phyloP scores from a whole-genome alignment of 2,888 invertebrate species.

The Rhagonycha lutea region DNA sequence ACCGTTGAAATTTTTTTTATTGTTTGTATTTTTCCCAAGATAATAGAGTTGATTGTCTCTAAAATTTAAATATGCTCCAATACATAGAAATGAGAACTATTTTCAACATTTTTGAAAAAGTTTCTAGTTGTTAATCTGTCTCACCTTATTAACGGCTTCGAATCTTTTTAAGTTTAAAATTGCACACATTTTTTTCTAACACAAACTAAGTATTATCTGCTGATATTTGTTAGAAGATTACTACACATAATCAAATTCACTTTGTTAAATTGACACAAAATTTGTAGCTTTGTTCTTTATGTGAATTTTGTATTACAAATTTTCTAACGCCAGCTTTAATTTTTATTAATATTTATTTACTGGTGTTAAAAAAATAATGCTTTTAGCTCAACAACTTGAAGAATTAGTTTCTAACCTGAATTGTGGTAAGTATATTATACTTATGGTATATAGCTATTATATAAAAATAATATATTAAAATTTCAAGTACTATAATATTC shows the following conservation, averaged over 20 bases:
- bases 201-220: neutral
- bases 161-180: neutral
- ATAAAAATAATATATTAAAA: no score
- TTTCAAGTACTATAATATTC: no score
- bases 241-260: neutral
- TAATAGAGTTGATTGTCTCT: neutral
- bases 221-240: neutral
- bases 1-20: neutral
- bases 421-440: neutral
- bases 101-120: neutral
- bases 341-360: neutral
- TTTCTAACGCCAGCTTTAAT: neutral
- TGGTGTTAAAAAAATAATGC: neutral
- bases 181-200: neutral
- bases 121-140: neutral
- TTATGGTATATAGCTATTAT: no score
- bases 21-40: neutral
- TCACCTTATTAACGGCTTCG: neutral
- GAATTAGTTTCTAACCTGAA: neutral
- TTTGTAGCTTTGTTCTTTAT: neutral
- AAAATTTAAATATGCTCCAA: neutral
- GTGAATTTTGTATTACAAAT: neutral
- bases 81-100: neutral
- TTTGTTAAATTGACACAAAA: neutral
- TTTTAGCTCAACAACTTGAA: neutral